Evolutionary conservation across 2,113 vertebrate species (phyloP).

Genomic region (Daboia siamensis): DNA sequence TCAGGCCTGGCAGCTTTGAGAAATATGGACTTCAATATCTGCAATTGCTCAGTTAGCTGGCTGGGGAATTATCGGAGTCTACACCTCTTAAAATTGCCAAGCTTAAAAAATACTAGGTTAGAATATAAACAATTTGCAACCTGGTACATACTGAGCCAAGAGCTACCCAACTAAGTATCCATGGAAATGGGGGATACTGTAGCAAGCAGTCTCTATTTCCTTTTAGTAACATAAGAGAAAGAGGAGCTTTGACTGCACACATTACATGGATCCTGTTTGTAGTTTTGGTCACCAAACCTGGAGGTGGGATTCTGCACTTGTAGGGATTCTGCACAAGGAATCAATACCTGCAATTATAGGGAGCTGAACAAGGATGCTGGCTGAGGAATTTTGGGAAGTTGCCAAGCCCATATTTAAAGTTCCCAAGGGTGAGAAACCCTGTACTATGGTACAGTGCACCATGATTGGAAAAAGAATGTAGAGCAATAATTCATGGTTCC

Average conservation of each 20-base stretch:
- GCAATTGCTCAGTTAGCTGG: background rate
- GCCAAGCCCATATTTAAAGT: background rate
- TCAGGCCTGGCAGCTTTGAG: background rate
- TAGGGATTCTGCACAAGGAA: background rate
- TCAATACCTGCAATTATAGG: background rate
- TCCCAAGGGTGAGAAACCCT: background rate
- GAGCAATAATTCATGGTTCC: background rate
- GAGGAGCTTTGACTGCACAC: background rate
- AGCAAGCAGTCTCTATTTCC: background rate
- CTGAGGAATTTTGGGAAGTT: background rate
- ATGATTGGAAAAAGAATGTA: background rate
- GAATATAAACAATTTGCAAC: background rate
- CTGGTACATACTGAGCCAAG: background rate
- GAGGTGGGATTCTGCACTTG: background rate
- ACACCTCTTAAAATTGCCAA: background rate
- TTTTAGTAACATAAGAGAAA: background rate
- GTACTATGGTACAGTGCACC: background rate
- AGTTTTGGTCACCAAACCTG: background rate
- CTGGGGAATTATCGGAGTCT: background rate
- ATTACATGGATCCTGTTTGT: background rate
- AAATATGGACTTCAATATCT: background rate
- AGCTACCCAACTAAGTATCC: background rate
- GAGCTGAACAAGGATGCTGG: background rate
- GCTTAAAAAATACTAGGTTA: background rate
- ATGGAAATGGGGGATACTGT: background rate